Percentiles rank a stretch among this genome's conserved stretches.
These are phyloP conservation scores for Siphamia tubifer DNA, from an alignment of 2,113 vertebrate species.

Conservation along the genomic window DNA sequence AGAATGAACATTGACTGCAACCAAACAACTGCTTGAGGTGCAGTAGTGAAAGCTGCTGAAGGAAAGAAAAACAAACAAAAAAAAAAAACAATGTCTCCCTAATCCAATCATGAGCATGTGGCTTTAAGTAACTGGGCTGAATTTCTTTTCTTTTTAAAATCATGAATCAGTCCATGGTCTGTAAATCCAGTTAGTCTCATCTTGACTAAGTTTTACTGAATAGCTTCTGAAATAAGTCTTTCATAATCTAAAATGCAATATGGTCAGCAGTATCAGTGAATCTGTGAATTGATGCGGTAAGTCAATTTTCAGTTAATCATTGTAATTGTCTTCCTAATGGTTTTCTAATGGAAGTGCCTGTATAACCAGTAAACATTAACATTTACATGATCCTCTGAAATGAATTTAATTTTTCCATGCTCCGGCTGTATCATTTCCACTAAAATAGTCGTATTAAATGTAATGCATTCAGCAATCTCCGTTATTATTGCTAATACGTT, in stretches of 20 bases:
- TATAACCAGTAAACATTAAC: constrained; percentile 53
- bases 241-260: background rate
- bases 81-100: too few relatives aligned
- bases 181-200: constrained; percentile 25
- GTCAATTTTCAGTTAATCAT: constrained; percentile 40
- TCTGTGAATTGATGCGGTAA: constrained; percentile 23
- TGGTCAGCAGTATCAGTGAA: constrained; percentile 1
- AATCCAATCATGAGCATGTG: constrained; percentile 8
- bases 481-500: constrained; percentile 52
- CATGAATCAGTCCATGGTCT: constrained; percentile 10
- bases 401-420: constrained; percentile 8
- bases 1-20: background rate
- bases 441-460: constrained; percentile 27
- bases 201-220: background rate
- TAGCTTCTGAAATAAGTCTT: background rate
- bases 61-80: too few relatives aligned
- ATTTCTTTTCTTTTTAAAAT: background rate
- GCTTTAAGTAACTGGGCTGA: constrained; percentile 5
- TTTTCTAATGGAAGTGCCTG: constrained; percentile 43
- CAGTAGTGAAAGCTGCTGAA: background rate
- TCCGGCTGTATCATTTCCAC: constrained; percentile 17
- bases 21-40: background rate
- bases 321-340: constrained; percentile 38
- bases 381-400: constrained; percentile 39
- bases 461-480: constrained; percentile 12